Evolutionary conservation across 2,888 invertebrate genomes (phyloP).

Genomic region (Tethea ocularis): DNA sequence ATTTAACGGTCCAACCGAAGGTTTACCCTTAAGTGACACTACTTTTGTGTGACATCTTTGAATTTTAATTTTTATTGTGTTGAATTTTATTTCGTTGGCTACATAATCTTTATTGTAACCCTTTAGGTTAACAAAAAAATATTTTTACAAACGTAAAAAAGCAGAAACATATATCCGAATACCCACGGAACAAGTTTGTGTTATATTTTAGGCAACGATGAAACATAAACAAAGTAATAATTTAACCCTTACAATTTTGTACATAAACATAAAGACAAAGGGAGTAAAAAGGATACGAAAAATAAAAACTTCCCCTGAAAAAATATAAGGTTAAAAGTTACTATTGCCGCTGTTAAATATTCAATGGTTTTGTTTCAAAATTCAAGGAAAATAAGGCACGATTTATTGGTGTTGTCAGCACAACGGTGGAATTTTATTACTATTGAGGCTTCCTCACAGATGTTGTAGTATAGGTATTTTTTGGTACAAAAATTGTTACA

Average conservation of each 20-base stretch:
- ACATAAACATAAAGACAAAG: background rate
- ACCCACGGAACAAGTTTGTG: no score
- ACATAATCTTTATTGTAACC: no score
- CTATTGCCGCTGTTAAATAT: background rate
- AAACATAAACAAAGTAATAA: background rate
- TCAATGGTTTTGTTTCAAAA: slow-evolving; percentile 3
- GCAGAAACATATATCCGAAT: no score
- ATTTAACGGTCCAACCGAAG: no score
- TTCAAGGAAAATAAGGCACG: background rate
- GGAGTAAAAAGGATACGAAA: background rate
- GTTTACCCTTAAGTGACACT: no score
- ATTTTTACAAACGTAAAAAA: no score
- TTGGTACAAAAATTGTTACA: background rate
- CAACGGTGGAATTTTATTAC: background rate
- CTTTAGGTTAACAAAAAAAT: no score
- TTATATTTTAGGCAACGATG: background rate
- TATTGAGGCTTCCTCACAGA: background rate
- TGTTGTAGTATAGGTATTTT: background rate
- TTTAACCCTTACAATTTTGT: background rate
- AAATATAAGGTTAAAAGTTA: slow-evolving; percentile 3
- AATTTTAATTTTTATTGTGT: no score
- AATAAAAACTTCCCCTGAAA: background rate
- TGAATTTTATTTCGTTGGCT: no score
- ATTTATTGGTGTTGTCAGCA: background rate
- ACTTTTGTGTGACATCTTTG: no score